phyloP scores from a whole-genome alignment of 2,888 invertebrate species.

The Tinea semifulvella region DNA sequence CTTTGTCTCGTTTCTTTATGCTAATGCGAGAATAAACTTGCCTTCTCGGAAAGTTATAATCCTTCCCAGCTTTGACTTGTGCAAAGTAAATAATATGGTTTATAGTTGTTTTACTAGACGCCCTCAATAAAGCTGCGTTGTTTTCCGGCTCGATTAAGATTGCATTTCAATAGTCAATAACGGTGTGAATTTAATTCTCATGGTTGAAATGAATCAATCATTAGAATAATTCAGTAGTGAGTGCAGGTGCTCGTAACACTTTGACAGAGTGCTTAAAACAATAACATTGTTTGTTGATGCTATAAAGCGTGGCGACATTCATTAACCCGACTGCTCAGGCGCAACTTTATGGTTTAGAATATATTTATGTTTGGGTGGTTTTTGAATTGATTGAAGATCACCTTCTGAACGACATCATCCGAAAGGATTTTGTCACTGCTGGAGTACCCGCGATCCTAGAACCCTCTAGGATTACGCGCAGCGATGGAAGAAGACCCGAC shows the following conservation, averaged over 20 bases:
- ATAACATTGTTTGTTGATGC: constrained; percentile 30
- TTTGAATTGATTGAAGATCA: no score
- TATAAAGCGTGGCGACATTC: constrained; percentile 28
- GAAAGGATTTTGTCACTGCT: no score
- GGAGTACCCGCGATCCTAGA: no score
- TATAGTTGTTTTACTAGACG: constrained; percentile 17
- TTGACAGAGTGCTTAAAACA: constrained; percentile 38
- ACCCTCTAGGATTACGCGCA: no score
- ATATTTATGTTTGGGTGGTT: no score
- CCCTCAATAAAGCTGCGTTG: constrained; percentile 21
- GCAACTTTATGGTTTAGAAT: constrained; percentile 4
- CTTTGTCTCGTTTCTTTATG: constrained; percentile 13
- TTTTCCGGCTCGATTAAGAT: constrained; percentile 58
- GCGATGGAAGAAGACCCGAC: no score
- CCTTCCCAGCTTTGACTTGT: background rate
- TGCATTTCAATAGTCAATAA: constrained; percentile 54
- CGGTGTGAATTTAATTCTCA: constrained; percentile 18
- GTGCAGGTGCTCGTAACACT: constrained; percentile 22
- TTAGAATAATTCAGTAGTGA: constrained; percentile 8
- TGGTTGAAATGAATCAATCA: constrained; percentile 4
- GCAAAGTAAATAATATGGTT: constrained; percentile 32
- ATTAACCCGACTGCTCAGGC: constrained; percentile 26
- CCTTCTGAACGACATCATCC: no score
- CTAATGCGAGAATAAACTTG: constrained; percentile 10
- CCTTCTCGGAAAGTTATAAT: constrained; percentile 9